These are phyloP conservation scores for Proteles cristata DNA, from an alignment of 2,113 vertebrate species.

Conservation along the genomic window DNA sequence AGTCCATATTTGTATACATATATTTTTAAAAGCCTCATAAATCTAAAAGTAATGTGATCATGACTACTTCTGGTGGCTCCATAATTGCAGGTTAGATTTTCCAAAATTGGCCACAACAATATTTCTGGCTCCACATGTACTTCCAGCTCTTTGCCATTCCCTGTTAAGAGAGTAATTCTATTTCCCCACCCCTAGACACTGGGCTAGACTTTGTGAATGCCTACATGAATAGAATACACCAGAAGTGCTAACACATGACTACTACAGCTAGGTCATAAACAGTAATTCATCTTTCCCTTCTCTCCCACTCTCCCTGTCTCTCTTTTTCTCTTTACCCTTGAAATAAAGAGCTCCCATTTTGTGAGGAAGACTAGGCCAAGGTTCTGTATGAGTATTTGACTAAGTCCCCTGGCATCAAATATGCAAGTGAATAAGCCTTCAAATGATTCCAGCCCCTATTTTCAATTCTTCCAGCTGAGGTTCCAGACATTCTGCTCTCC, in stretches of 20 bases:
- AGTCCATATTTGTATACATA: neutral
- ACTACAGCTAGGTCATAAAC: neutral
- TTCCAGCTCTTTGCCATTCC: neutral
- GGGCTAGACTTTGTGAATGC: neutral
- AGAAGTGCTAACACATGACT: neutral
- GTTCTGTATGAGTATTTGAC: neutral
- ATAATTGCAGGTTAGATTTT: neutral
- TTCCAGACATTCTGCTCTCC: neutral
- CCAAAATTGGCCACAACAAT: neutral
- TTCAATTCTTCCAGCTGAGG: neutral
- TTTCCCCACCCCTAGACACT: neutral
- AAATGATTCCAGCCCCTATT: neutral
- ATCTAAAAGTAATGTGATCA: constrained; percentile 24
- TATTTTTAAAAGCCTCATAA: neutral
- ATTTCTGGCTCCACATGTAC: neutral
- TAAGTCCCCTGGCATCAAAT: neutral
- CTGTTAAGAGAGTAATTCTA: neutral
- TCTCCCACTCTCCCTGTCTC: neutral
- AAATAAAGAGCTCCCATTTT: neutral
- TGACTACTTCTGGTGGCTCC: neutral
- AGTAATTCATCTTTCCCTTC: neutral
- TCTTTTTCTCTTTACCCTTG: neutral
- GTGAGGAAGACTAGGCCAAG: neutral
- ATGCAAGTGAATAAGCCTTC: neutral
- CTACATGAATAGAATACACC: neutral